Conservation (phyloP, 2,113 vertebrate species). For the Melierax canorus region DNA sequence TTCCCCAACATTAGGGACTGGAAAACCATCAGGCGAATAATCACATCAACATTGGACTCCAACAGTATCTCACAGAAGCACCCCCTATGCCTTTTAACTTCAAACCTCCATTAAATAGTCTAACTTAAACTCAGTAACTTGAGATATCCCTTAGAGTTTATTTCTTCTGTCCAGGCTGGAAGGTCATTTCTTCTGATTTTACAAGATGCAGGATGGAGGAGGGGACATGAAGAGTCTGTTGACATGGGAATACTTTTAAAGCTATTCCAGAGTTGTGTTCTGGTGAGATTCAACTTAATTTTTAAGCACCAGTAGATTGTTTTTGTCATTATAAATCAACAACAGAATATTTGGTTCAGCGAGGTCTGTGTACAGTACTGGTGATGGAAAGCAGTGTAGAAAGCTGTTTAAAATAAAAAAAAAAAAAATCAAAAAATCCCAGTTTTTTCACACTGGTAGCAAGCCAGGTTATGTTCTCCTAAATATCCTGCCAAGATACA, state of each 20-base stretch:
- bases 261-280: background rate
- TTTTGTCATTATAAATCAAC: background rate
- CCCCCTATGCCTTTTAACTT: background rate
- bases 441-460: background rate
- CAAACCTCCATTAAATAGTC: background rate
- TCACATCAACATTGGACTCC: accelerated
- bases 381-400: conserved; percentile 15
- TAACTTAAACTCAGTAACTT: background rate
- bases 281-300: background rate
- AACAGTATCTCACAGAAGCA: accelerated
- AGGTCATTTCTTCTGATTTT: background rate
- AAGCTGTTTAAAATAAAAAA: background rate
- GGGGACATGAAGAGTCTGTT: background rate
- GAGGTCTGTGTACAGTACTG: background rate
- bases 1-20: accelerated
- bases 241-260: background rate
- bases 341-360: background rate
- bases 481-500: conserved; percentile 22
- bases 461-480: conserved; percentile 3
- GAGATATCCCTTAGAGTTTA: background rate
- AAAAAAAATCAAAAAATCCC: background rate
- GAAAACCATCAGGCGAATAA: background rate
- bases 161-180: background rate
- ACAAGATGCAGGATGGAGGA: background rate
- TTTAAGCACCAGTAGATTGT: background rate